Conservation (phyloP, 2,888 invertebrate species). For the Tigriopus californicus region DNA sequence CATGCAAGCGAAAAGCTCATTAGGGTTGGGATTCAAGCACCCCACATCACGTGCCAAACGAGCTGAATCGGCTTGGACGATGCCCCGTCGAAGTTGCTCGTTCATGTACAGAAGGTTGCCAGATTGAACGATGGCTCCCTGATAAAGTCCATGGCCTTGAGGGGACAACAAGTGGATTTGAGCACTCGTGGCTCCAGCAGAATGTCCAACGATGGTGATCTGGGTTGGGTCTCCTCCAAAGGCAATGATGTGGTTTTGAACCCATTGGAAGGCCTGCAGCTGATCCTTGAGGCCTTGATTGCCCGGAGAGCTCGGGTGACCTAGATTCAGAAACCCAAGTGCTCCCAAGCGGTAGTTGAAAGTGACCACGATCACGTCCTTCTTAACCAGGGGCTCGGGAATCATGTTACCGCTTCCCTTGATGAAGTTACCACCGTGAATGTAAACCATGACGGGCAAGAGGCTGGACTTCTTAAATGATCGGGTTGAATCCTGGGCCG, state of each 20-base stretch:
- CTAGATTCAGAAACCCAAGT: conserved; percentile 26
- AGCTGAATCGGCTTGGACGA: not conserved
- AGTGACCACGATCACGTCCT: conserved; percentile 34
- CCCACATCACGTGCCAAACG: not conserved
- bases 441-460: conserved; percentile 33
- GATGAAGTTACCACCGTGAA: conserved; percentile 35
- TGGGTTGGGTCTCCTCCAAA: conserved; percentile 2
- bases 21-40: not conserved
- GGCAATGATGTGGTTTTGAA: not conserved
- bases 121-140: not conserved
- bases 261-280: not conserved
- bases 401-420: conserved; percentile 28
- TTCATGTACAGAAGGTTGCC: not conserved
- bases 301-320: not conserved
- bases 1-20: not conserved
- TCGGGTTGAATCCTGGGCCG: not conserved
- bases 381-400: conserved; percentile 30
- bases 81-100: too few relatives aligned
- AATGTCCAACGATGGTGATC: not conserved
- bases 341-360: conserved; percentile 36
- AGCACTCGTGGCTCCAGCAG: not conserved
- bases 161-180: not conserved
- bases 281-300: conserved; percentile 4
- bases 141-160: not conserved
- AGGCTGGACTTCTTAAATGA: not conserved